Conservation (phyloP, 2,888 invertebrate species). For the Drosophila pullipes region DNA sequence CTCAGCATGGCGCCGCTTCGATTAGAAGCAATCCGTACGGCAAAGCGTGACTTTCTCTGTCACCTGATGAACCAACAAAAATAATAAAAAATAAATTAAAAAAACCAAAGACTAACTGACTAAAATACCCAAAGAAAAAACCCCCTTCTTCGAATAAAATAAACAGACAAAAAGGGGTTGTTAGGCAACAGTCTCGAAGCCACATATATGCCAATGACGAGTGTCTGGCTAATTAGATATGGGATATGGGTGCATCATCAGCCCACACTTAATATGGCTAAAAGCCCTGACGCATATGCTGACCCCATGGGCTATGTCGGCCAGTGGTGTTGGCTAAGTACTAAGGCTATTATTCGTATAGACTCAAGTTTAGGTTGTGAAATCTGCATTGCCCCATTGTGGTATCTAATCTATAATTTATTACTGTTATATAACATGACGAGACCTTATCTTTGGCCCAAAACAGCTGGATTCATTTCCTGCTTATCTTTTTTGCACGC, state of each 20-base stretch:
- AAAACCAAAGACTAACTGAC: background rate
- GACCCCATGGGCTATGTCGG: conserved; percentile 26
- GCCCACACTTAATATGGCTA: background rate
- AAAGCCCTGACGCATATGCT: conserved; percentile 38
- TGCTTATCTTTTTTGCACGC: conserved; percentile 4
- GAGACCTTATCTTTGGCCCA: conserved; percentile 27
- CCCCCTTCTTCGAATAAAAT: conserved; percentile 20
- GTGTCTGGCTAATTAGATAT: conserved; percentile 67
- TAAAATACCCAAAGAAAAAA: conserved; percentile 22
- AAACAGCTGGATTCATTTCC: conserved; percentile 33
- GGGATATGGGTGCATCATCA: conserved; percentile 31
- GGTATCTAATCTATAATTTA: conserved; percentile 49
- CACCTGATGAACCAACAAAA: conserved; percentile 29
- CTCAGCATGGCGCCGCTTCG: conserved; percentile 72
- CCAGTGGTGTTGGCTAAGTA: conserved; percentile 25
- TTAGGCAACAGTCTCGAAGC: conserved; percentile 49
- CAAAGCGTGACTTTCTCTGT: conserved; percentile 56
- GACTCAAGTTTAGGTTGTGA: conserved; percentile 1
- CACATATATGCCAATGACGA: conserved; percentile 57
- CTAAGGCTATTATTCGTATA: conserved; percentile 4
- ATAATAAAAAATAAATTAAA: background rate
- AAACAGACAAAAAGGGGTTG: conserved; percentile 42
- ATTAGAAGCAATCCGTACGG: conserved; percentile 55
- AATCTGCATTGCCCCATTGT: conserved; percentile 9
- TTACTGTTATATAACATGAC: conserved; percentile 16